These are phyloP conservation scores for Noturus placidus DNA, from an alignment of 2,113 vertebrate species.

Conservation along the genomic window DNA sequence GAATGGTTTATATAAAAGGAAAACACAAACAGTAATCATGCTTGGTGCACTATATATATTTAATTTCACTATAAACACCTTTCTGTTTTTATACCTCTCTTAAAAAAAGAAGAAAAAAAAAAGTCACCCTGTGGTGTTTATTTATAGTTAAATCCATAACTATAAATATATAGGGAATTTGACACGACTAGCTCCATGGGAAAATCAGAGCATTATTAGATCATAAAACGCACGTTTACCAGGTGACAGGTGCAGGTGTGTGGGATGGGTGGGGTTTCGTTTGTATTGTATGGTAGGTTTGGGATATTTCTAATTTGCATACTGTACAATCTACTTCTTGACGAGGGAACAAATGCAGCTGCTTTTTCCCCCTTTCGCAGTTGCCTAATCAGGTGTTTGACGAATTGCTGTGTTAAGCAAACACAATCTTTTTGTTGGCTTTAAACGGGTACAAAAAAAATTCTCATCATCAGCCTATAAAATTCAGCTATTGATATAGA, in stretches of 20 bases:
- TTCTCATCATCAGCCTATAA: not conserved
- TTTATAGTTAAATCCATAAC: not conserved
- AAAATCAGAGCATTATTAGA: not conserved
- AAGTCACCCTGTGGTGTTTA: not conserved
- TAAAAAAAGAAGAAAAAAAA: too few relatives aligned
- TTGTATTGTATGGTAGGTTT: too few relatives aligned
- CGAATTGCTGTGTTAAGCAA: not conserved
- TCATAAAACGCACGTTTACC: not conserved
- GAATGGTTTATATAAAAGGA: not conserved
- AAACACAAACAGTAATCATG: not conserved
- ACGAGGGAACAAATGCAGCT: not conserved
- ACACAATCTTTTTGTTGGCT: not conserved
- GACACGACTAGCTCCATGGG: not conserved
- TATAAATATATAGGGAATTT: not conserved
- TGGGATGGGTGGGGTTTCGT: too few relatives aligned
- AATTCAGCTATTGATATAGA: not conserved
- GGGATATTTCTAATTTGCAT: not conserved
- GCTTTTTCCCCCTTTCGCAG: not conserved
- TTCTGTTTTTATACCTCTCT: not conserved
- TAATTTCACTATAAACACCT: not conserved
- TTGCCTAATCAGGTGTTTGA: not conserved
- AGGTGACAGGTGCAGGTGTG: not conserved
- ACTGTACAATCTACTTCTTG: not conserved
- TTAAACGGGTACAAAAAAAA: not conserved
- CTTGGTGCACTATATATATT: too few relatives aligned